Conservation (phyloP, 2,113 vertebrate genomes). For the Choloepus hoffmanni region DNA sequence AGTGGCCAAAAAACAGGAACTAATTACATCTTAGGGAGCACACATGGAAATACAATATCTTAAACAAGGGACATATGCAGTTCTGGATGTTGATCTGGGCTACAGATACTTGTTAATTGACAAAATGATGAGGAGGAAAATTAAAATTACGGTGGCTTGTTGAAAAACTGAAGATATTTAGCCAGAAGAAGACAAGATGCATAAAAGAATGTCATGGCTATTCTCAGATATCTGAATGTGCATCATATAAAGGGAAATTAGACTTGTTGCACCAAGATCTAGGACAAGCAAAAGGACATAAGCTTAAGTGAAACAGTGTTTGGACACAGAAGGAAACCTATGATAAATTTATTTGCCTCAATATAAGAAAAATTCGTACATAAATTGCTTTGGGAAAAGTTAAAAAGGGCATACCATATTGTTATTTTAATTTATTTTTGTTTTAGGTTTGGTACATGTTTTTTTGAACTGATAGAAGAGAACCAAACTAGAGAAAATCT, state of each 20-base stretch:
- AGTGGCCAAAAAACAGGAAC: not conserved
- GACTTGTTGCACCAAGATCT: not conserved
- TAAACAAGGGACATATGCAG: not conserved
- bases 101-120: not conserved
- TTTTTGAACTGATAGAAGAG: constrained; percentile 26
- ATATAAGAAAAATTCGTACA: not conserved
- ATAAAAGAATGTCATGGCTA: not conserved
- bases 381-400: not conserved
- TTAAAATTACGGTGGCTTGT: not conserved
- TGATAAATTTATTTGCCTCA: not conserved
- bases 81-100: not conserved
- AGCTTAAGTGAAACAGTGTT: not conserved
- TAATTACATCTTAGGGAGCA: not conserved
- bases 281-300: not conserved
- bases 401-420: not conserved
- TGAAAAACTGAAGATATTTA: not conserved
- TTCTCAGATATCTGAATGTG: not conserved
- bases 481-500: not conserved
- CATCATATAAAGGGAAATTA: not conserved
- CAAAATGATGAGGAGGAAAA: not conserved
- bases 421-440: constrained; percentile 1
- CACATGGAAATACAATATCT: not conserved
- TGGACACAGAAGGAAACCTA: not conserved
- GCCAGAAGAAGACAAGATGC: not conserved
- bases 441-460: not conserved